Base-by-base conservation (phyloP, 2,888 invertebrate genomes). In the Idaea aversata region DNA sequence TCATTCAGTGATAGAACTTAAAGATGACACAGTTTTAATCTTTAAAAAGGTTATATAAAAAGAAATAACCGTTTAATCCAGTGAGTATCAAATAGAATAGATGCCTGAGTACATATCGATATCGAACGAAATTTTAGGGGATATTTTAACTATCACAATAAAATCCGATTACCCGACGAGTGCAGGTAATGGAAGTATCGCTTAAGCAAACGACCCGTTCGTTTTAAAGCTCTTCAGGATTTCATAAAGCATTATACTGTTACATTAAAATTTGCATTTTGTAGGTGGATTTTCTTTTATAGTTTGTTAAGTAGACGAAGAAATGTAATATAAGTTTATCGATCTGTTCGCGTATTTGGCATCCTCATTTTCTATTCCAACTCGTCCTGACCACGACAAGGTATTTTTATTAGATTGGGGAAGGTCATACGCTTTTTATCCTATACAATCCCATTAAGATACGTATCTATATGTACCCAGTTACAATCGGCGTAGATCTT, bases 101-200 rank as follows among this genome's bases (percentile, higher is more conserved):
- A 25, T 25, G 25, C 25, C 25, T 25, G 25, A 25, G 25, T 25
- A 25, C 10, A 47, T 47, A 47, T 47, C 47, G 47, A 47, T 47
- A 47, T 47, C 10, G 10, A 47, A 47, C 47, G 10, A 47, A 47
- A 47, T 47, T 47, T 47, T 47, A 47, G 47, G 57, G 34, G 62
- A 35, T 58, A 60, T 67, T 71, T 63, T 59, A 66, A 70, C 69
- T 65, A 67, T 67, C 61, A 63, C 63, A 67, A 70, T 73, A 72
- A 78, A 74, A 76, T 76, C 70, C 70, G 66, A 70, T 69, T 72
- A 72, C 64, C 66, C 69, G 66, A 63, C 74, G 79, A 74, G 75
- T 84, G 83, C 85, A 86, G 84, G 85, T 87, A 87, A 88, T 87
- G 86, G 85, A 78, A 75, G 80, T 76, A 80, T 78, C 87, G 85